Evolutionary conservation across 2,888 invertebrate species (phyloP).

Genomic region (Eupithecia dodoneata): DNA sequence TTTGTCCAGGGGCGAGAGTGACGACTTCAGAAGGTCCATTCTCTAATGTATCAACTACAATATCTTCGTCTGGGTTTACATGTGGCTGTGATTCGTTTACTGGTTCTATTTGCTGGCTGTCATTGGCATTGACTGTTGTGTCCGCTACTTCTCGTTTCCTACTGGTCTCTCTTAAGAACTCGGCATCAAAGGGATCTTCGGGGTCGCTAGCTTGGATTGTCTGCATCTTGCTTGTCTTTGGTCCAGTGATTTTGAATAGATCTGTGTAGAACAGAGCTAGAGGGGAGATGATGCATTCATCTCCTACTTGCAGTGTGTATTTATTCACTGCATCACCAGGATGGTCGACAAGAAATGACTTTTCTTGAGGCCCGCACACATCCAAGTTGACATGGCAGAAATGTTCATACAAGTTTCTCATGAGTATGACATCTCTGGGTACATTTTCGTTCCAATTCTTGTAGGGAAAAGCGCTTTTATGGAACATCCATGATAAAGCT

Average conservation of each 20-base stretch:
- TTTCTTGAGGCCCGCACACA: constrained; percentile 94
- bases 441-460: constrained; percentile 90
- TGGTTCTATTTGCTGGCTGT: constrained; percentile 78
- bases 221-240: constrained; percentile 89
- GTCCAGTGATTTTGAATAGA: constrained; percentile 92
- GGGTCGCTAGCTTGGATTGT: constrained; percentile 89
- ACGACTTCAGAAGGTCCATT: constrained; percentile 86
- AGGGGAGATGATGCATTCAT: constrained; percentile 96
- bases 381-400: constrained; percentile 96
- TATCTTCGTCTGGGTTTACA: constrained; percentile 87
- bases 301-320: constrained; percentile 92
- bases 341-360: constrained; percentile 89
- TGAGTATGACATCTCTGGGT: constrained; percentile 90
- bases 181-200: constrained; percentile 97
- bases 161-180: constrained; percentile 95
- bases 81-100: constrained; percentile 78
- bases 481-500: constrained; percentile 93
- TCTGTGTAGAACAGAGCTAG: constrained; percentile 95
- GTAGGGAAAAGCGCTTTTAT: constrained; percentile 95
- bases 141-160: constrained; percentile 81
- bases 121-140: constrained; percentile 67
- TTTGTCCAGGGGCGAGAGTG: constrained; percentile 89
- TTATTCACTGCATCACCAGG: constrained; percentile 87
- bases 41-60: constrained; percentile 87
- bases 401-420: constrained; percentile 94